Evolutionary conservation across 1,140 invertebrate species (phyloP), one percentile per base, ranked within the genome.

Genomic region (Listronotus bonariensis): DNA sequence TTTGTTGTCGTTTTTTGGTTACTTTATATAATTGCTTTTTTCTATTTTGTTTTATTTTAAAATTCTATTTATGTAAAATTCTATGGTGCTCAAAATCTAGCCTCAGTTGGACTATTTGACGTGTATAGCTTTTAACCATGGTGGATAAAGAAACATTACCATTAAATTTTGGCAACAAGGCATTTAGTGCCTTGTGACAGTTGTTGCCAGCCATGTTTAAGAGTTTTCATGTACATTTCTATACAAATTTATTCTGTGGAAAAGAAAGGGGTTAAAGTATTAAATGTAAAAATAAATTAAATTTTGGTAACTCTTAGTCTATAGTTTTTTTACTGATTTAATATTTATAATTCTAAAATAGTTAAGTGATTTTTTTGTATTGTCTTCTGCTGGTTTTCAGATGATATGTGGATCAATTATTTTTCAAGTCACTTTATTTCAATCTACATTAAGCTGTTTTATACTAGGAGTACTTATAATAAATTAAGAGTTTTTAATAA

Each of bases 391-490:
- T 52, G 49, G 49, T 12, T 32, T 52, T 26, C 49, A 38, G 49
- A 52, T 32, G 53, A 55, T 55, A 55, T 55, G 15, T 55, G 10
- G 11, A 41, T 41, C 11, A 55, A 36, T n/a, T 34, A 0, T 31
- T 31, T 31, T n/a, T 26, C 10, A 1, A n/a, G 3, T 32, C n/a
- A 52, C 7, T 52, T 36, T n/a, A 36, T 18, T 38, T 6, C 8
- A 7, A 36, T 52, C 9, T 52, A 32, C 32, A 36, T 52, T 36
- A 36, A 36, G 15, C 36, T 36, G 34, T 52, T 52, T 12, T 20
- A 36, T 36, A 26, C 20, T 53, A 54, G 52, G 18, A 41, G 52
- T 54, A 54, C 52, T 54, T 54, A 54, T 54, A 54, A 54, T 54
- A 54, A 54, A 54, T 41, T 54, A n/a, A 54, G 17, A 17, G 34